Conservation (phyloP, 2,113 vertebrate genomes). For the Nyctereutes procyonoides region DNA sequence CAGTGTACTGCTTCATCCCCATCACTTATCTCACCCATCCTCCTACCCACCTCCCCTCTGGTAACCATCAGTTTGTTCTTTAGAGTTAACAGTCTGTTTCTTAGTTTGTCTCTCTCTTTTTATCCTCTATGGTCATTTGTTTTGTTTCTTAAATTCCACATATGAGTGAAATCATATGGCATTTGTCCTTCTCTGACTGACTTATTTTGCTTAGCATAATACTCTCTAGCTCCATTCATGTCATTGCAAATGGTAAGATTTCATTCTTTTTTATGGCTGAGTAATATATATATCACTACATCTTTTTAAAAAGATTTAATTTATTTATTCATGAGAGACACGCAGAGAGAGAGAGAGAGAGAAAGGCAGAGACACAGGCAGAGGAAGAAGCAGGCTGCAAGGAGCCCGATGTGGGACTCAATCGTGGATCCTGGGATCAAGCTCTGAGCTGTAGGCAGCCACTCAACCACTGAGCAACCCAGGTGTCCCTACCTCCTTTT, state of each 20-base stretch:
- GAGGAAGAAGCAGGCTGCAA: no score
- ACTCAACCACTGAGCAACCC: no score
- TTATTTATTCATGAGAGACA: no score
- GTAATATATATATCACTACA: no score
- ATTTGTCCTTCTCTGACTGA: not conserved
- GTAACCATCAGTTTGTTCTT: not conserved
- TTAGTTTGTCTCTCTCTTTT: not conserved
- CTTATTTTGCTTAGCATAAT: not conserved
- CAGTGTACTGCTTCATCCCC: not conserved
- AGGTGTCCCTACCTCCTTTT: no score
- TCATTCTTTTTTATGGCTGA: no score
- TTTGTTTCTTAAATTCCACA: not conserved
- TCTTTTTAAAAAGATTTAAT: no score
- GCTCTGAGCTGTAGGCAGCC: no score
- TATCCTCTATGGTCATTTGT: not conserved
- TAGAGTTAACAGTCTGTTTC: not conserved
- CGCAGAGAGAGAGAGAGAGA: no score
- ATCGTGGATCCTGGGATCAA: no score
- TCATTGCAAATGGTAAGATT: not conserved
- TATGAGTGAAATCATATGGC: not conserved
- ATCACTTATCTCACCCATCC: not conserved
- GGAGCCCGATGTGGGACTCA: no score
- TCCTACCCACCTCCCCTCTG: not conserved
- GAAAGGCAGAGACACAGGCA: no score
- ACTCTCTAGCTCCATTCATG: not conserved